Conservation (phyloP, 2,888 invertebrate species). For the Stratiomys singularior region DNA sequence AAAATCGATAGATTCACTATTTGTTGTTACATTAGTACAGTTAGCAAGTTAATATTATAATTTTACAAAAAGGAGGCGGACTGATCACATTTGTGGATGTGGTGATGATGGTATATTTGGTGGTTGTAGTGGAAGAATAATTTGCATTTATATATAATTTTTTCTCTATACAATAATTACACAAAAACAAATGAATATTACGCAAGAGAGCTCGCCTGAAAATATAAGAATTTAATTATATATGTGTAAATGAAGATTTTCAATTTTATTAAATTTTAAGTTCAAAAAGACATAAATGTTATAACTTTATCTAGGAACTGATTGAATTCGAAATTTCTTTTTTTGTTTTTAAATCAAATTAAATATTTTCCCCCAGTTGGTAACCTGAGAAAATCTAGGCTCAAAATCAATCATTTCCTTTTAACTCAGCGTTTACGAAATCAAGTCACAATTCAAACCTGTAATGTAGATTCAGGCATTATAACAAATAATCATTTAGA, state of each 20-base stretch:
- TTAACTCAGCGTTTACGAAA: no score
- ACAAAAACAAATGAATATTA: conserved; percentile 54
- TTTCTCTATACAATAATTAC: conserved; percentile 47
- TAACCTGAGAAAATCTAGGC: no score
- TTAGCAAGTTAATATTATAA: not conserved
- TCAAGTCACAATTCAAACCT: no score
- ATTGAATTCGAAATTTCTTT: no score
- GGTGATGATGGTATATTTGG: conserved; percentile 25
- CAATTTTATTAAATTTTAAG: conserved; percentile 12
- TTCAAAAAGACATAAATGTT: conserved; percentile 10
- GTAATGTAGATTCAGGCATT: no score
- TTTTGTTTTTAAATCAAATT: no score
- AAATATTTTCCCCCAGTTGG: no score
- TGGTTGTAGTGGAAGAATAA: conserved; percentile 45
- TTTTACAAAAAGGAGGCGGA: conserved; percentile 6
- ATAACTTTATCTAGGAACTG: not conserved
- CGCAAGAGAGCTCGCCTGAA: conserved; percentile 55
- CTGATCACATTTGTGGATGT: conserved; percentile 22
- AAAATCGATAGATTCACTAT: conserved; percentile 12
- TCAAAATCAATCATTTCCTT: no score
- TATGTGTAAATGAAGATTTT: conserved; percentile 24
- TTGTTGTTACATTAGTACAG: not conserved
- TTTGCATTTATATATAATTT: conserved; percentile 28
- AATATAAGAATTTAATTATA: conserved; percentile 52
- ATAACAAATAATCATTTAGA: no score